Evolutionary conservation across 2,113 vertebrate genomes (phyloP), one percentile per base, ranked within the genome.

Genomic region (Eudyptes chrysolophus): DNA sequence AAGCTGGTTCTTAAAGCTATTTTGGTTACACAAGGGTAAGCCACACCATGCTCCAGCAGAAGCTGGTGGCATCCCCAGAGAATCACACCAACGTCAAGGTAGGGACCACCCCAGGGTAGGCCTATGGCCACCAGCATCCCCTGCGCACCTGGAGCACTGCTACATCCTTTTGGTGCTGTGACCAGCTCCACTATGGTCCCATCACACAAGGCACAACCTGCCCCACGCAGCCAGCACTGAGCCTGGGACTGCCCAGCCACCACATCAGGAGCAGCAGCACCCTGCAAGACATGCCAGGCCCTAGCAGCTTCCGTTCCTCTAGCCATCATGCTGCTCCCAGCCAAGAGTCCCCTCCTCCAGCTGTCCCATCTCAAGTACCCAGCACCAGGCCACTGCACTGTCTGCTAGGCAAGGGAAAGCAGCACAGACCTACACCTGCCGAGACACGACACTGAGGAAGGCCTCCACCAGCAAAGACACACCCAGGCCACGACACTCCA

Each of bases 401-500:
- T 1, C 24, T 14, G 24, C 49, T 5, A 25, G 24, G 49, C 49
- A 25, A 25, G 12, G 13, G 49, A 51, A 25, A 25, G 13, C 49
- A 24, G 48, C 48, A 12, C 48, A 24, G 48, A 12, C 48, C 48
- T 12, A 22, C 20, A 10, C 3, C 10, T 10, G 3, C 48, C 5
- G 2, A 48, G 20, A 11, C 20, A 21, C 48, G 10, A 9, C 48
- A 6, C 20, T 21, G 48, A 46, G 44, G 44, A 46, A 46, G 44
- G 44, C 17, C 44, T 46, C 44, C 44, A 17, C 44, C 44, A 46
- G 44, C 44, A 18, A 46, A 7, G 17, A 8, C 7, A 6, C 42
- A 15, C 3, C 42, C 2, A 6, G 6, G 2, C 42, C 6, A 6
- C 42, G 7, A 6, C 42, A 42, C 42, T 6, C 42, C 42, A 14